Base-by-base conservation (phyloP, 2,888 invertebrate species). In the Rhamphomyia laevipes region DNA sequence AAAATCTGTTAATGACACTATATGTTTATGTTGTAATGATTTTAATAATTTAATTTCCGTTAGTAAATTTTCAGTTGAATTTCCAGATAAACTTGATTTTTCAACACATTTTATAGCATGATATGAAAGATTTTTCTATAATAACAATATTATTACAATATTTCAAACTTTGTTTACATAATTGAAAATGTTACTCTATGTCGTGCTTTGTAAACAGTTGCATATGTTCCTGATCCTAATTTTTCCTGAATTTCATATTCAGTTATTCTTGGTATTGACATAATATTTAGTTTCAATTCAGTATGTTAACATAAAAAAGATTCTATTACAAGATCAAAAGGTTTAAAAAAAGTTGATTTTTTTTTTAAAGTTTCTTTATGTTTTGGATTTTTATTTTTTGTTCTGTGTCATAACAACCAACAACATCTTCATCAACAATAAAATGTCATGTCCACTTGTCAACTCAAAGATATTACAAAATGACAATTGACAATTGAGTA, bases 91-190 rank as follows among this genome's bases (percentile, higher is more conserved):
- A 6, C 78, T 76, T 2, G 76, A 75, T 64, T 84, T 86, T 62
- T 82, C 77, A 43, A 91, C 81, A 62, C 86, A 86, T 71, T 92
- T 92, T 44, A 92, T 77, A 0, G 91, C 92, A 45, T 87, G 84
- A 43, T 78, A 77, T 46, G 83, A 77, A 33, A 78, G 73, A 2
- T 74, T 75, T 35, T 77, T 78, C 50, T 77, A 73, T 77, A 77
- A 63, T 40, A 59, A 60, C 3, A 33, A 9, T 13, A 33, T 5
- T 33, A 33, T 13, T 33, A 33, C 3, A 33, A 33, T 11, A 33
- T 13, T 13, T 33, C 33, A 13, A 33, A 33, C 13, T 33, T 33
- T 33, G n/a, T 21, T 21, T 21, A 21, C 6, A n/a, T 21, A 21
- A 4, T 21, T 21, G 7, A 27, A 27, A 27, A 27, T 21, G 3